Evolutionary conservation across 1,140 invertebrate genomes (phyloP).

Genomic region (Araneus ventricosus): DNA sequence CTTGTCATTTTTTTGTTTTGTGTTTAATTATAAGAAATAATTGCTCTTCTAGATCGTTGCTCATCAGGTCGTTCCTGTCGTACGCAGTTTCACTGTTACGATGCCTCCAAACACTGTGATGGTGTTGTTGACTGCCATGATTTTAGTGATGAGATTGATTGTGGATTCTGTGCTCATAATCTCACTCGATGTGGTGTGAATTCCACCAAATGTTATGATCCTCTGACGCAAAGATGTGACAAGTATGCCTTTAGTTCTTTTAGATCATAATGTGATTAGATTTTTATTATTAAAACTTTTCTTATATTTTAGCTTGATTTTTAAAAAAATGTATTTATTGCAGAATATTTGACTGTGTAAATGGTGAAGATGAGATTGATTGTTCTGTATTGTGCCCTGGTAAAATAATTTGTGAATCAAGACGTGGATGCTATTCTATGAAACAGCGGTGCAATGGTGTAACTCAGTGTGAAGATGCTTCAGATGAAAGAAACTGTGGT

Average conservation of each 20-base stretch:
- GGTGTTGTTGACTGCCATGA: slow-evolving; percentile 92
- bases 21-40: neutral
- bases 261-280: neutral
- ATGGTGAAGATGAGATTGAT: slow-evolving; percentile 91
- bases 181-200: slow-evolving; percentile 66
- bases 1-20: neutral
- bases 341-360: slow-evolving; percentile 89
- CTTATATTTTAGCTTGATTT: neutral
- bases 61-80: slow-evolving; percentile 86
- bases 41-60: slow-evolving; percentile 81
- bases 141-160: slow-evolving; percentile 87
- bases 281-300: neutral
- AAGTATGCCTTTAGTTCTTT: slow-evolving; percentile 47
- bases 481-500: slow-evolving; percentile 81
- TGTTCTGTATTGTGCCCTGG: slow-evolving; percentile 84
- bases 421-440: slow-evolving; percentile 78
- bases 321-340: neutral
- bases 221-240: slow-evolving; percentile 75
- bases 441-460: slow-evolving; percentile 80
- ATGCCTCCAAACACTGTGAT: slow-evolving; percentile 88
- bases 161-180: slow-evolving; percentile 75
- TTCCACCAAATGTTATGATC: slow-evolving; percentile 75
- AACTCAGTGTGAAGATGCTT: slow-evolving; percentile 79
- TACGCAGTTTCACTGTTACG: slow-evolving; percentile 86
- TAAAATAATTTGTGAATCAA: slow-evolving; percentile 77